Evolutionary conservation across 2,113 vertebrate species (phyloP).

Genomic region (Myanophis thanlyinensis): DNA sequence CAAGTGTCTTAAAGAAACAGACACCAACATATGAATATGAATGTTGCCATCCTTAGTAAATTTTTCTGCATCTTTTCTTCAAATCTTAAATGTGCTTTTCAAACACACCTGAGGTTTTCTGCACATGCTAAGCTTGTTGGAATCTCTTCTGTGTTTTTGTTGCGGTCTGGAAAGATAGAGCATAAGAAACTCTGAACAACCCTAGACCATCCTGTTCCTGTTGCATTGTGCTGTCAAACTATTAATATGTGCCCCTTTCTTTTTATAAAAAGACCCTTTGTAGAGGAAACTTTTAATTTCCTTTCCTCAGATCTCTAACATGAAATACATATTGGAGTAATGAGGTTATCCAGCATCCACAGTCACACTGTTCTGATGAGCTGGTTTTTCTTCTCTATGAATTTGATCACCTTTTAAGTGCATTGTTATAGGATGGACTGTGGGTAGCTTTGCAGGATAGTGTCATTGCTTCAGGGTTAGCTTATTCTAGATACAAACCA

Average conservation of each 20-base stretch:
- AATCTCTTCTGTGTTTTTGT: not conserved
- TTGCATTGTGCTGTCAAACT: not conserved
- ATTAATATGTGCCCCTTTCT: not conserved
- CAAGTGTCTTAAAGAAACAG: not conserved
- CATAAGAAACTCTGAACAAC: not conserved
- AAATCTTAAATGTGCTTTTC: not conserved
- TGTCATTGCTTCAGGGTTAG: conserved; percentile 29
- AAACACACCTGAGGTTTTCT: no score
- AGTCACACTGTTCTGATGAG: not conserved
- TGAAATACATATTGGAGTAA: not conserved
- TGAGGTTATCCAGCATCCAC: not conserved
- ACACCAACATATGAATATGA: not conserved
- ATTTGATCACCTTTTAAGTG: not conserved
- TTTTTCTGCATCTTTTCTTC: not conserved
- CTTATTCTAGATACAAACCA: conserved; percentile 46
- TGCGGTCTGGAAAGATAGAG: not conserved
- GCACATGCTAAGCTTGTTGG: not conserved
- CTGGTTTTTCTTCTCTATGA: conserved; percentile 20
- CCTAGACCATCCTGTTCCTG: not conserved
- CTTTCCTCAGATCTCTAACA: not conserved
- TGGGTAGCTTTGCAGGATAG: conserved; percentile 52
- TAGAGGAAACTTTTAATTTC: not conserved
- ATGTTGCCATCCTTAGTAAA: not conserved
- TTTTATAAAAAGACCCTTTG: not conserved
- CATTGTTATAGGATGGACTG: conserved; percentile 26